Percentiles rank a stretch among this genome's conserved stretches.
Conservation (phyloP, 2,888 invertebrate genomes). For the Mythimna ferrago region DNA sequence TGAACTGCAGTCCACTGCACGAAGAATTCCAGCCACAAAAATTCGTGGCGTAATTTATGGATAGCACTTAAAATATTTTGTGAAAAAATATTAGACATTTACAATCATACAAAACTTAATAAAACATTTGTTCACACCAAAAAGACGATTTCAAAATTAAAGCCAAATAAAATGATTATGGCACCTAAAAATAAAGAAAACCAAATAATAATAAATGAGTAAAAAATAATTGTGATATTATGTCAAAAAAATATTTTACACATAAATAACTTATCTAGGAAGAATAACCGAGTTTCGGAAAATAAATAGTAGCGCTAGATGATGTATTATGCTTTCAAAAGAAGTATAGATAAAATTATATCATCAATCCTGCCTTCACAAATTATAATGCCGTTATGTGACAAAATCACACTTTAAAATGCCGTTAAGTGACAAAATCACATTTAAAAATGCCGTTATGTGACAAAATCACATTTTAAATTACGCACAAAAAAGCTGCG, state of each 20-base stretch:
- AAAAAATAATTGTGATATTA: slow-evolving; percentile 31
- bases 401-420: too few relatives aligned
- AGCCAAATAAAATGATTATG: slow-evolving; percentile 45
- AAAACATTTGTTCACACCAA: slow-evolving; percentile 1
- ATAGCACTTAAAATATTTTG: neutral
- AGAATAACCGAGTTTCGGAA: slow-evolving; percentile 5
- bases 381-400: too few relatives aligned
- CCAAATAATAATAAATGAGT: neutral
- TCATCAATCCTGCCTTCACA: too few relatives aligned
- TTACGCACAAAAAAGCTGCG: too few relatives aligned
- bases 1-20: too few relatives aligned
- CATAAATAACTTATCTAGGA: slow-evolving; percentile 4
- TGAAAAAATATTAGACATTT: neutral
- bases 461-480: too few relatives aligned
- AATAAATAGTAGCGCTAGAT: neutral
- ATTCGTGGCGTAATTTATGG: too few relatives aligned
- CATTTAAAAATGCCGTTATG: too few relatives aligned
- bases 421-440: too few relatives aligned
- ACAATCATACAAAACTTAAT: slow-evolving; percentile 33
- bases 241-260: slow-evolving; percentile 19
- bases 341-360: neutral
- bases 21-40: too few relatives aligned
- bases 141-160: slow-evolving; percentile 30
- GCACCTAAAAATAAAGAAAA: slow-evolving; percentile 36
- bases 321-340: slow-evolving; percentile 4